These are phyloP conservation scores for Carettochelys insculpta DNA, from an alignment of 2,113 vertebrate genomes.

Conservation along the genomic window DNA sequence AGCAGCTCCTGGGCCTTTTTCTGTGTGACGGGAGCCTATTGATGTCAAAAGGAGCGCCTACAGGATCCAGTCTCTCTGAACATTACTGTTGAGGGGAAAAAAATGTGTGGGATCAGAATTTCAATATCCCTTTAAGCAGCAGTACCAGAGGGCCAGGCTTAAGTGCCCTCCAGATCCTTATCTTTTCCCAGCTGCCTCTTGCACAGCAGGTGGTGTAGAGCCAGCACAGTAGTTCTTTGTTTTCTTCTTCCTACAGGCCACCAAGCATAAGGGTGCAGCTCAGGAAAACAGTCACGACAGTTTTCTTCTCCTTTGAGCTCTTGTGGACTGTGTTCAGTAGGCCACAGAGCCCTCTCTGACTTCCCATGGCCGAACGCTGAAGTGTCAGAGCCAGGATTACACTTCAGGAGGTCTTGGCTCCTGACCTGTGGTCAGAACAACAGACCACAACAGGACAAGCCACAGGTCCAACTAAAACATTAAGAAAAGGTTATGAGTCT, in stretches of 20 bases:
- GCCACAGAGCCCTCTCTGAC: not conserved
- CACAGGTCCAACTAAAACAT: not conserved
- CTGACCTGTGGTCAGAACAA: not conserved
- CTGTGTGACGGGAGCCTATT: not conserved
- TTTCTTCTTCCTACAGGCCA: not conserved
- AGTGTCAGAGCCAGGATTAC: not conserved
- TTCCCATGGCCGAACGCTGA: not conserved
- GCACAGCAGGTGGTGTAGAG: not conserved
- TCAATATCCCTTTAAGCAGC: not conserved
- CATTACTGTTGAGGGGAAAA: not conserved
- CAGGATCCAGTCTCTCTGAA: rapidly evolving
- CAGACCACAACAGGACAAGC: not conserved
- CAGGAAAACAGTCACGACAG: not conserved
- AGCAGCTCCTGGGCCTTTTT: not conserved
- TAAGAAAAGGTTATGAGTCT: not conserved
- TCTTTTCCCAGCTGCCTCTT: not conserved
- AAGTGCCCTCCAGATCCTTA: not conserved
- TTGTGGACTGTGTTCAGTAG: not conserved
- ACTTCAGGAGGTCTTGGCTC: not conserved
- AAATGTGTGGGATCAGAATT: not conserved
- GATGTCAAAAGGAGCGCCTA: not conserved
- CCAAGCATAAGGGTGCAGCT: not conserved
- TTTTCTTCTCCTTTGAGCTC: not conserved
- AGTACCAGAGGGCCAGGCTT: not conserved
- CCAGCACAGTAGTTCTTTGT: not conserved